Evolutionary conservation across 2,888 invertebrate species (phyloP), one percentile per base, ranked within the genome.

Genomic region (Noctua fimbriata): DNA sequence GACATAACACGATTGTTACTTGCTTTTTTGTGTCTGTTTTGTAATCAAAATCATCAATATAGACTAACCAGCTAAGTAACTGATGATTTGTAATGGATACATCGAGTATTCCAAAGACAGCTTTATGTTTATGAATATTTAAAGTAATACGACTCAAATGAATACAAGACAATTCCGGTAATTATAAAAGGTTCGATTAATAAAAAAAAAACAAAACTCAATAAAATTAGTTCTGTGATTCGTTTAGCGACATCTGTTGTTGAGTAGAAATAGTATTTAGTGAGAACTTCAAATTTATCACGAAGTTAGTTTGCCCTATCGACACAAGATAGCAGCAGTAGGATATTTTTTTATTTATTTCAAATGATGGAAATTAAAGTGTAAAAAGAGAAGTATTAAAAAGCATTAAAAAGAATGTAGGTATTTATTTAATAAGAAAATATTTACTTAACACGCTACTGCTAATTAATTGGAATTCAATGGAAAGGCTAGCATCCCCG

Each of bases 1-100:
- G 88, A 90, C 86, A 81, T 86, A 88, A 88, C 86, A 86, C 88
- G 90, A 86, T 81, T 82, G 84, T 86, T 73, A 71, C 49, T 77
- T 78, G 73, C 75, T 82, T 87, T 82, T 79, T 69, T 66, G 52
- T 79, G 74, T 78, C 81, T 79, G 76, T 81, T 82, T 81, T 85
- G 83, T 88, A 81, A 88, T 81, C 83, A 78, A 76, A 86, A 82
- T 83, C 77, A 87, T 88, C 81, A 85, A 60, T 87, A 80, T 14
- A 63, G 18, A 44, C 63, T 73, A 78, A 72, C 74, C 21, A 71
- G 67, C n/a, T 52, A 60, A 18, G 49, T 58, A 44, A 36, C 41
- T 81, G 52, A 47, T 63, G 44, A 36, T 69, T 52, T 18, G 4
- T 69, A 28, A 52, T n/a, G 1, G n/a, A 32, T 58, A 9, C 5